phyloP scores from a whole-genome alignment of 2,113 vertebrate species.

The Paracanthobrama guichenoti region DNA sequence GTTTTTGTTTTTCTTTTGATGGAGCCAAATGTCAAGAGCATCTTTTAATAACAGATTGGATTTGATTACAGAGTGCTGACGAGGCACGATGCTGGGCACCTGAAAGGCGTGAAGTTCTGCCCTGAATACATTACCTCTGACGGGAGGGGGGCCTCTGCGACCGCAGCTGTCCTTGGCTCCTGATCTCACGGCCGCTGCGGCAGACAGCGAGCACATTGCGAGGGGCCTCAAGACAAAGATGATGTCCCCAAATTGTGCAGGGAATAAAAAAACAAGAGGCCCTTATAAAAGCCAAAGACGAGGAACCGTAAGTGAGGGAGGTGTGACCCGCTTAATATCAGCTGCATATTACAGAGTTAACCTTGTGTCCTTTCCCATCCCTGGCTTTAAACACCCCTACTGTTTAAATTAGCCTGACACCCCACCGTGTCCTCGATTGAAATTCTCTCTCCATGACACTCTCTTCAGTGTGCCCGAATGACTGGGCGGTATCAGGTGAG shows the following conservation, averaged over 20 bases:
- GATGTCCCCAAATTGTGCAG: constrained; percentile 48
- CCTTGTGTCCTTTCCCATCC: constrained; percentile 64
- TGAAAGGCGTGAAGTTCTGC: constrained; percentile 71
- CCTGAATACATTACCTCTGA: constrained; percentile 80
- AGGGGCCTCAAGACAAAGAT: constrained; percentile 49
- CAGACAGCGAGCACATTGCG: constrained; percentile 53
- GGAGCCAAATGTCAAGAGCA: constrained; percentile 79
- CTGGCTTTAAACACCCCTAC: constrained; percentile 60
- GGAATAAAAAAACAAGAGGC: constrained; percentile 54
- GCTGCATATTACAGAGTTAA: constrained; percentile 71
- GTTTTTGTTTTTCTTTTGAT: constrained; percentile 71
- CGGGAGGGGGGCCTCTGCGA: constrained; percentile 62
- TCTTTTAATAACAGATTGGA: constrained; percentile 81
- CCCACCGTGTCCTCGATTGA: constrained; percentile 64
- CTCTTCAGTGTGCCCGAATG: constrained; percentile 44
- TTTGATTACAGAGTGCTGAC: constrained; percentile 81
- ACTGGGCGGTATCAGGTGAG: constrained; percentile 39
- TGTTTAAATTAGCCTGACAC: constrained; percentile 71
- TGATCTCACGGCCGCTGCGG: constrained; percentile 59
- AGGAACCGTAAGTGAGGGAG: constrained; percentile 52
- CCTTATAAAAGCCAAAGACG: constrained; percentile 44
- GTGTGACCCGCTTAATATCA: constrained; percentile 58
- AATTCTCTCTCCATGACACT: constrained; percentile 66
- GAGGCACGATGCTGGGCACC: constrained; percentile 66
- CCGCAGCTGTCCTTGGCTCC: constrained; percentile 73